These are phyloP conservation scores for Aramus guarauna DNA, from an alignment of 2,113 vertebrate genomes.

Conservation along the genomic window DNA sequence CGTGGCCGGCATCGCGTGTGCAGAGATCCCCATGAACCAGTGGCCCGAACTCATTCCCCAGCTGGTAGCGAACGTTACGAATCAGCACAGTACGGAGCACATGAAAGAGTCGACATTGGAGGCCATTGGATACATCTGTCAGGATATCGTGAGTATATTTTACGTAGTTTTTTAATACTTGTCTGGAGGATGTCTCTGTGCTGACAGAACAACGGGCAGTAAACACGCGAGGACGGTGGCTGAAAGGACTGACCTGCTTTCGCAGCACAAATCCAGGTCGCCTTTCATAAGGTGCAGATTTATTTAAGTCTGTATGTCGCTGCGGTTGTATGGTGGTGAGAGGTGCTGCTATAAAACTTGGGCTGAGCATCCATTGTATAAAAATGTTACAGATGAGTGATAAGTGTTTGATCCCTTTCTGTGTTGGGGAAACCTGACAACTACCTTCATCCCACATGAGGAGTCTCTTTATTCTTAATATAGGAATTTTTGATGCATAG, in stretches of 20 bases:
- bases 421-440: rapidly evolving
- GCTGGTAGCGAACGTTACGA: conserved; percentile 93
- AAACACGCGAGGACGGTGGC: rapidly evolving
- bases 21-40: conserved; percentile 94
- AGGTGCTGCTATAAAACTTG: not conserved
- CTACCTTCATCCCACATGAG: rapidly evolving
- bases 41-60: conserved; percentile 98
- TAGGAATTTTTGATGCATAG: not conserved
- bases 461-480: too few species aligned
- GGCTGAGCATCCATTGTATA: rapidly evolving
- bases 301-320: rapidly evolving
- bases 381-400: rapidly evolving
- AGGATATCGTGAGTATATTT: conserved; percentile 91
- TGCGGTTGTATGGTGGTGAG: rapidly evolving
- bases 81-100: conserved; percentile 94
- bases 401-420: not conserved
- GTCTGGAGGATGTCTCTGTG: not conserved
- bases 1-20: conserved; percentile 95
- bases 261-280: not conserved
- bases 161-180: rapidly evolving
- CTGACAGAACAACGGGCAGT: not conserved
- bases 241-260: not conserved
- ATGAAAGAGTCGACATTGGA: conserved; percentile 99
- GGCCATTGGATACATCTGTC: conserved; percentile 99
- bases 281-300: rapidly evolving